Conservation (phyloP, 2,797 vertebrate species). For the Halcyon smyrnensis region DNA sequence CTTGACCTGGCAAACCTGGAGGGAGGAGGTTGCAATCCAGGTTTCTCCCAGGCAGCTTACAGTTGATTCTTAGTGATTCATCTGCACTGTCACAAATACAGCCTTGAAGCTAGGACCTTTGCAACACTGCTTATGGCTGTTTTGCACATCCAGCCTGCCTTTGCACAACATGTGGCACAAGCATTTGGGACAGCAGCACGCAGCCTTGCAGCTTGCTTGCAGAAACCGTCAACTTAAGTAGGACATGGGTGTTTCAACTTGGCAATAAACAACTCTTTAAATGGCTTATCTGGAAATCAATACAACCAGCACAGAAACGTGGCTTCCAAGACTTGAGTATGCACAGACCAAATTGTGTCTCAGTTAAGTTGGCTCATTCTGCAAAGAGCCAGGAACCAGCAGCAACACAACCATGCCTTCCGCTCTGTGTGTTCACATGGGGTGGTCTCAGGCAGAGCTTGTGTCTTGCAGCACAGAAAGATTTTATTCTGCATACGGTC, state of each 20-base stretch:
- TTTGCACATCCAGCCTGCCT: neutral
- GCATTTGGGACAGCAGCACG: neutral
- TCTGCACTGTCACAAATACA: neutral
- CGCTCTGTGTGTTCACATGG: neutral
- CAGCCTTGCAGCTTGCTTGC: neutral
- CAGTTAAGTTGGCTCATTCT: neutral
- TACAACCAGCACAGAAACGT: neutral
- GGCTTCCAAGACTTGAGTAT: neutral
- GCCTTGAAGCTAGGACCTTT: neutral
- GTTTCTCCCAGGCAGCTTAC: neutral
- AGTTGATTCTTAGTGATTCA: neutral
- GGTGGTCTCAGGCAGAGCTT: neutral
- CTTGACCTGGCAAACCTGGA: neutral
- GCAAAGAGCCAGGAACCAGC: neutral
- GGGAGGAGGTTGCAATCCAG: neutral
- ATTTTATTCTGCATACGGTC: too few species aligned
- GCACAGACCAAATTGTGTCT: neutral
- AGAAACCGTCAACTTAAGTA: neutral
- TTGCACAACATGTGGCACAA: neutral
- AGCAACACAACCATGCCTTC: neutral
- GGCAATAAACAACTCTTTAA: neutral
- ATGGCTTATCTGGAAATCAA: neutral
- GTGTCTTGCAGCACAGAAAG: neutral
- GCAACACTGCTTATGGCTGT: neutral
- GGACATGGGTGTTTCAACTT: neutral